phyloP scores from a whole-genome alignment of 2,888 invertebrate species.

The Apamea epomidion region DNA sequence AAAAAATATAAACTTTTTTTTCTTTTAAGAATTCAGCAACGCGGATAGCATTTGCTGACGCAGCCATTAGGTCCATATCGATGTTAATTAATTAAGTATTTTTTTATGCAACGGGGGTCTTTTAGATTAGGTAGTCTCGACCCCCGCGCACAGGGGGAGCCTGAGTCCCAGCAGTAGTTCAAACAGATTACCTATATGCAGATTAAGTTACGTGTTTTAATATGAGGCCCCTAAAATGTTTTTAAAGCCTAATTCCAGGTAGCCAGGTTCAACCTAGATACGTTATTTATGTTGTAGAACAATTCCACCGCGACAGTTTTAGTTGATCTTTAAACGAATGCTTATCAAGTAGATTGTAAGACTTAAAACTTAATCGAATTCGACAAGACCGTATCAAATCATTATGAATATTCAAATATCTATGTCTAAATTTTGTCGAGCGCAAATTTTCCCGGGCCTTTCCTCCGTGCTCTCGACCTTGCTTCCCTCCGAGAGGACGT shows the following conservation, averaged over 20 bases:
- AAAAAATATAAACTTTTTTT: no score
- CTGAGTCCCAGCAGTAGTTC: no score
- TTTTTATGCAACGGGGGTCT: no score
- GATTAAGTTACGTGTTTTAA: no score
- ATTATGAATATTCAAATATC: slow-evolving; percentile 34
- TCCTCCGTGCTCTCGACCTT: slow-evolving; percentile 53
- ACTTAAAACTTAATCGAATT: slow-evolving; percentile 6
- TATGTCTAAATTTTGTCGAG: slow-evolving; percentile 19
- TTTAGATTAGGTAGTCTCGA: no score
- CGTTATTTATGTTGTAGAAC: background rate
- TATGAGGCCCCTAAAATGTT: background rate
- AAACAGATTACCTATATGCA: no score
- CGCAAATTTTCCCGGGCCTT: slow-evolving; percentile 23
- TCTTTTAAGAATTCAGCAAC: no score
- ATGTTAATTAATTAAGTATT: no score
- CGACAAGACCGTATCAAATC: background rate
- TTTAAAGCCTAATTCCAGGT: background rate
- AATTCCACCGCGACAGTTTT: background rate
- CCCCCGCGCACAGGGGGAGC: no score
- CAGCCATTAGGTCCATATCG: no score
- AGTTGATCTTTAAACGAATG: no score
- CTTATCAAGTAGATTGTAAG: background rate
- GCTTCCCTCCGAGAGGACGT: slow-evolving; percentile 51
- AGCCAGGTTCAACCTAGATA: background rate
- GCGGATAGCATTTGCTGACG: no score